These are phyloP conservation scores for Antechinus flavipes DNA, from an alignment of 2,113 vertebrate genomes.

Conservation along the genomic window DNA sequence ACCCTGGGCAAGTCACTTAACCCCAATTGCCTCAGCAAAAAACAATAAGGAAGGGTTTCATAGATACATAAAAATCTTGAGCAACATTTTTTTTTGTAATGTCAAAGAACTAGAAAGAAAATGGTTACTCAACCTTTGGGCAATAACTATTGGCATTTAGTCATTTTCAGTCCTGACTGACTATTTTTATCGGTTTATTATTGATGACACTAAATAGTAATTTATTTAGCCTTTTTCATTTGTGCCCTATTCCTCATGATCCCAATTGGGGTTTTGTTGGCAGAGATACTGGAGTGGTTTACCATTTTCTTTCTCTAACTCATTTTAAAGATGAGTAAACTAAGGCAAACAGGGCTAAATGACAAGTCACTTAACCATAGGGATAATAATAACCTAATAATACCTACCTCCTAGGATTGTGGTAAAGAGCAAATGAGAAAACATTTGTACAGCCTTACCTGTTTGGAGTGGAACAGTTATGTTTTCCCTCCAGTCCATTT, in stretches of 20 bases:
- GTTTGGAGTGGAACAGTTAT: slow-evolving; percentile 98
- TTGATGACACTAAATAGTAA: too few species aligned
- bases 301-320: neutral
- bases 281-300: neutral
- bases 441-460: slow-evolving; percentile 81
- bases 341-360: neutral
- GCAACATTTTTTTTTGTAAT: neutral
- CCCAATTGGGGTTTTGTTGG: neutral
- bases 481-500: slow-evolving; percentile 95
- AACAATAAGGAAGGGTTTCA: neutral
- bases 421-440: neutral
- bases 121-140: neutral
- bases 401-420: neutral
- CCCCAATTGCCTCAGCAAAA: too few species aligned
- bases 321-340: neutral
- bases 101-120: neutral
- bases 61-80: neutral
- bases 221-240: too few species aligned
- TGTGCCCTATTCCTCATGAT: neutral
- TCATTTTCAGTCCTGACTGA: neutral
- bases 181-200: neutral
- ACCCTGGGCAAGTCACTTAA: too few species aligned
- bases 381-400: neutral
- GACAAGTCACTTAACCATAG: neutral
- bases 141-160: neutral